Base-by-base conservation (phyloP, 1,140 invertebrate species). In the Xylocopa sonorina region DNA sequence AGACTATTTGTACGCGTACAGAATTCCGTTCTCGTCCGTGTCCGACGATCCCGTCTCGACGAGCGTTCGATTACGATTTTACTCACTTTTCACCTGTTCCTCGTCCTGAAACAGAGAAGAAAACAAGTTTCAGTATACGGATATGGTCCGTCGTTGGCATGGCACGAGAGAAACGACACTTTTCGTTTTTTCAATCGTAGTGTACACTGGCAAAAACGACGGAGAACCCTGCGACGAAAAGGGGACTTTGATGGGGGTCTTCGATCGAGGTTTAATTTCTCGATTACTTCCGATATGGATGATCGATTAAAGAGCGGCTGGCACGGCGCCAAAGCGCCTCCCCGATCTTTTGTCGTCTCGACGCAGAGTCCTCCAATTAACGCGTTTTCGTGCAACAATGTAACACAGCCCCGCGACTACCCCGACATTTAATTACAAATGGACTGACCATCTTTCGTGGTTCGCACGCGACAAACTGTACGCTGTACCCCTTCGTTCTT, bases 51-150 rank as follows among this genome's bases (percentile, higher is more conserved):
- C 7, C 21, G 3, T 1, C 21, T 57, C 16, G 18, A n/a, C n/a
- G 27, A 60, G 27, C 18, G 7, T 14, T 5, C 2, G 0, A 1
- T 3, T 14, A 18, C 29, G 64, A 0, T 14, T 67, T 7, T 84
- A 94, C 95, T 95, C 89, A 95, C 95, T 94, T 85, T 93, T 92
- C 38, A 95, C 92, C 90, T 95, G 94, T 88, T 95, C 94, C 66
- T 95, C 94, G 84, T 95, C 95, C 94, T 95, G 93, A 85, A 94
- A 94, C 81, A 92, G 66, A 86, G 81, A 69, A 86, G 85, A 69
- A 84, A 58, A 16, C 3, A 29, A 21, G 7, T 43, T 24, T 67
- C 41, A 58, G 18, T 32, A 6, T 0, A 3, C 2, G 29, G 32
- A 34, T 21, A 34, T 21, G n/a, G n/a, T 62, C 24, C n/a, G 10